Conservation (phyloP, 30 jellyfish, hydroid and myxozoan species). For the Aurelia sp. region DNA sequence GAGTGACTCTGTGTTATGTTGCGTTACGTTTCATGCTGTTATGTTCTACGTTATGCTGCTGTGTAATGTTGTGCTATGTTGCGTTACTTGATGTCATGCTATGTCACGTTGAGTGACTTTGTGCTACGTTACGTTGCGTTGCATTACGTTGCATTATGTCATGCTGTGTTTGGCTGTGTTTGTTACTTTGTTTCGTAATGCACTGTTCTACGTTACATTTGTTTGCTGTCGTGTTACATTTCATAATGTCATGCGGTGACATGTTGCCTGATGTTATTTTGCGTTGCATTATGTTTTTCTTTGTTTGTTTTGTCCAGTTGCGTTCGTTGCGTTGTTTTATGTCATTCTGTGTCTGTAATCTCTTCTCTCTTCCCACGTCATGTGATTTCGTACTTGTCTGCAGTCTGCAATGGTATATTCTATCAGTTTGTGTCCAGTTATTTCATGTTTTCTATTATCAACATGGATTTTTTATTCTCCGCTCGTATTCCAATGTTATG, state of each 20-base stretch:
- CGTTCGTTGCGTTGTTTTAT: conserved; percentile 2
- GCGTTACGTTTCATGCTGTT: neutral
- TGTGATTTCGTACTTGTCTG: no score
- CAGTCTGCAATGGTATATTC: no score
- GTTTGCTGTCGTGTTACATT: neutral
- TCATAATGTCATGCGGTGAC: neutral
- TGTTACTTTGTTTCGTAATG: neutral
- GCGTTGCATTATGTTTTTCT: neutral
- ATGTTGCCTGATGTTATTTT: conserved; percentile 5
- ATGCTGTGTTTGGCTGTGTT: neutral
- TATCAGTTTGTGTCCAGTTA: no score
- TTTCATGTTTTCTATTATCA: no score
- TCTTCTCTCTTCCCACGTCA: no score
- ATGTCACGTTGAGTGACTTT: neutral
- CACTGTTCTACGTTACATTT: neutral
- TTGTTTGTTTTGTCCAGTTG: neutral
- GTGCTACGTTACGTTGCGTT: neutral
- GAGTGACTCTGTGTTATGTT: conserved; percentile 4
- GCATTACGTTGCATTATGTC: neutral
- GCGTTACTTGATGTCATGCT: neutral
- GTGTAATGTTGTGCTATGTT: neutral
- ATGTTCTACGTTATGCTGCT: neutral
- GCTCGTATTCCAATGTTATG: no score
- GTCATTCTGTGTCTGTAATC: no score
- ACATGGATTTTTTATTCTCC: no score